Evolutionary conservation across 2,113 vertebrate genomes (phyloP), one percentile per base, ranked within the genome.

Genomic region (Abramis brama): DNA sequence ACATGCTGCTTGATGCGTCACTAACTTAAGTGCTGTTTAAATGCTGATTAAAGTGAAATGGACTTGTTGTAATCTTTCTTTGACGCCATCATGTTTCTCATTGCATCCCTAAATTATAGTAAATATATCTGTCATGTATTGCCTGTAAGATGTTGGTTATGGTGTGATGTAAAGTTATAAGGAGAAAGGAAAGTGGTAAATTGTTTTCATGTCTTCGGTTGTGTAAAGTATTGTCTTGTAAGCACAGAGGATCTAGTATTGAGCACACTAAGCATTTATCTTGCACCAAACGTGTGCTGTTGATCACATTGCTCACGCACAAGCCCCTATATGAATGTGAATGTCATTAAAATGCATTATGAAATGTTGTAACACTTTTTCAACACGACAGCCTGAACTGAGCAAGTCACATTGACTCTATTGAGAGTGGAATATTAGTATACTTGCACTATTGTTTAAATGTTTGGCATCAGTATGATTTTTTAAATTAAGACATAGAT

Each of bases 201-300:
- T 59, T 70, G n/a, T 55, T 77, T 39, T 52, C n/a, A 87, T 4
- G 60, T 79, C 15, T 85, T 75, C 0, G 25, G 15, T 62, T 68
- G 36, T 85, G 21, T 57, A 70, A 57, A 88, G 64, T 86, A 43
- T 79, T 82, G 76, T 87, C 50, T 70, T 77, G 62, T 85, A 82
- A 87, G 60, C 52, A 68, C 33, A 59, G 73, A 45, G 50, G 39
- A 39, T 21, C 23, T 86, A 15, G 23, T 47, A 43, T 76, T 33
- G 77, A 73, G 64, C 50, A 80, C 84, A 73, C 76, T 27, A 45
- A 68, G n/a, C 45, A 19, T 55, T 27, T 23, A 82, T 68, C 79
- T 12, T 25, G 7, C 59, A 81, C 60, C 25, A 21, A 23, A 66
- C n/a, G 45, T 47, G 43, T 27, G 45, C 15, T 52, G 27, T 55